Base-by-base conservation (phyloP, 2,888 invertebrate genomes). In the Andrena bucephala region DNA sequence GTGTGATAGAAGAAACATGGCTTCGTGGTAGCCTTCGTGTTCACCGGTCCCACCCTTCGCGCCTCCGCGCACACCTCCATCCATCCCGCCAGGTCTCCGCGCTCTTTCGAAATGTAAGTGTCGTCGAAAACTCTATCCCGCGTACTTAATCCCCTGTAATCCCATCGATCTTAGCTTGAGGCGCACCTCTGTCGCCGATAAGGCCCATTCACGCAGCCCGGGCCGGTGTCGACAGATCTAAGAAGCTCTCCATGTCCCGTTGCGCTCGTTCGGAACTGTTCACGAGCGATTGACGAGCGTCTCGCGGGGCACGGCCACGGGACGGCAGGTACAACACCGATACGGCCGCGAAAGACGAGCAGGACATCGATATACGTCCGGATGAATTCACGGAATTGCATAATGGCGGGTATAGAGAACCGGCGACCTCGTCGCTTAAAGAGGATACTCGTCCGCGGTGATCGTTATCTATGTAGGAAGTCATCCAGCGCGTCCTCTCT, bases 381-480 rank as follows among this genome's bases (percentile, higher is more conserved):
- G 81, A 83, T 83, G 86, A 79, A 87, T 87, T 87, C 89, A 77
- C 74, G 84, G 85, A 87, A 88, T 89, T 75, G 83, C 83, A 85
- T 87, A 87, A 89, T 89, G 84, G 83, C 75, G 78, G 68, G 70
- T 71, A 81, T 75, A 73, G 76, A 72, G 73, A 82, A 77, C 75
- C 85, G 73, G 83, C 86, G 87, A 85, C 83, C 89, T 89, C 86
- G 86, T 81, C 89, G 83, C 68, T 89, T 85, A 84, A 89, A 87
- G 86, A 86, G 85, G 85, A 86, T 87, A 84, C 86, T 85, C 86
- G 86, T 84, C 83, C 87, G 76, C 65, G 81, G 70, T 16, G 89
- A 89, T 89, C 48, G 81, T 86, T 89, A 89, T 89, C 89, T 89
- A 87, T 86, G 81, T 89, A 89, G 89, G 89, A 89, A 89, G 89